A percentile compares a stretch with the other conserved stretches of the same genome.
Conservation (phyloP, 2,888 invertebrate genomes). For the Furcula furcula region DNA sequence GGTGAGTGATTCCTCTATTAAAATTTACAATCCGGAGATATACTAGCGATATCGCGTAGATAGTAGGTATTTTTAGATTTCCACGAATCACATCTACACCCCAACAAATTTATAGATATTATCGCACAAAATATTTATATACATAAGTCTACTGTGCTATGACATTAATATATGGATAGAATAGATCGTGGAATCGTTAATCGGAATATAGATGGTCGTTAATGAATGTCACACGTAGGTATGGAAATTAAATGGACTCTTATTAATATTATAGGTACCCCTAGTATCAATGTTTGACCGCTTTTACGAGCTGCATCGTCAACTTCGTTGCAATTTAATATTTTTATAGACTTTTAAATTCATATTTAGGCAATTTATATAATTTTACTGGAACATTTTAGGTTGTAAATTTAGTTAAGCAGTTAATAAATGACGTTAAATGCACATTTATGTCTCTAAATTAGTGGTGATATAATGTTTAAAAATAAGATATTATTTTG, state of each 20-base stretch:
- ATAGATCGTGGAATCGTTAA: conserved; percentile 26
- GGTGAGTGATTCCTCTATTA: conserved; percentile 74
- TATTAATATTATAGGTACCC: conserved; percentile 8
- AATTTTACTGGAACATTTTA: no score
- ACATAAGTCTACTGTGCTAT: conserved; percentile 10
- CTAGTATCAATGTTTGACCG: conserved; percentile 12
- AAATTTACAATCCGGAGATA: not conserved
- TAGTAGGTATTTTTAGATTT: not conserved
- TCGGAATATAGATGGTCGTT: conserved; percentile 25
- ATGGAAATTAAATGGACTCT: conserved; percentile 6
- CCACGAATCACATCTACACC: conserved; percentile 5
- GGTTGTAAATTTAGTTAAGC: no score
- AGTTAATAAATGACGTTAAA: no score
- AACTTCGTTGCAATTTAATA: conserved; percentile 6
- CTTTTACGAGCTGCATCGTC: conserved; percentile 13
- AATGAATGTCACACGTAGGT: conserved; percentile 19
- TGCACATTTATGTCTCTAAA: no score
- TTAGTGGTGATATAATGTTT: no score
- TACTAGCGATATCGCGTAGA: not conserved
- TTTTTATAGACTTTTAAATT: conserved; percentile 8
- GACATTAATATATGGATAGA: conserved; percentile 20
- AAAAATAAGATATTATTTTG: no score
- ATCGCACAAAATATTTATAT: conserved; percentile 12
- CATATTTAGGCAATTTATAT: not conserved
- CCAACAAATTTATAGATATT: conserved; percentile 18